A percentile compares a stretch with the other conserved stretches of the same genome.
These are phyloP conservation scores for Tipula confusa DNA, from an alignment of 2,888 invertebrate genomes.

Conservation along the genomic window DNA sequence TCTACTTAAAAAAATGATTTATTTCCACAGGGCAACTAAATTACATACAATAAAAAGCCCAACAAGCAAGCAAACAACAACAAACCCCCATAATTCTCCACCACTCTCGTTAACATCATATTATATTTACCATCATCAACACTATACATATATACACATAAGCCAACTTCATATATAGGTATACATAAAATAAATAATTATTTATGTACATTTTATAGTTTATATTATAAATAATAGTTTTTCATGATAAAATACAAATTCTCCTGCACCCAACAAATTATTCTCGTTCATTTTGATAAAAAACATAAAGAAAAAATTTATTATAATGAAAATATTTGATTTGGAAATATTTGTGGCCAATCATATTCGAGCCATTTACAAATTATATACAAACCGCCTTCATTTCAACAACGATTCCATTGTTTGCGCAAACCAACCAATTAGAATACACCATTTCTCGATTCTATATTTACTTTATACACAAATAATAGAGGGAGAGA, in stretches of 20 bases:
- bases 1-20: constrained; percentile 12
- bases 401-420: background rate
- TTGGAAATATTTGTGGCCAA: background rate
- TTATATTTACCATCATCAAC: constrained; percentile 20
- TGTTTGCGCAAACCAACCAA: background rate
- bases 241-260: background rate
- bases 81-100: background rate
- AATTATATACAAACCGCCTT: background rate
- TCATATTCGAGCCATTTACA: background rate
- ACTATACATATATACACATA: background rate
- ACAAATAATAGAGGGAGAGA: background rate
- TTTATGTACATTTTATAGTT: constrained; percentile 3
- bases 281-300: background rate
- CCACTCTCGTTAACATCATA: constrained; percentile 3
- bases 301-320: no score
- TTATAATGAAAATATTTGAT: constrained; percentile 4
- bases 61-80: background rate
- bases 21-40: constrained; percentile 12
- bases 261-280: background rate
- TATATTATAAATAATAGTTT: constrained; percentile 12
- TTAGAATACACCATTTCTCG: background rate
- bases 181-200: background rate
- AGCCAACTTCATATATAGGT: background rate
- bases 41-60: background rate
- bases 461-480: background rate